These are phyloP conservation scores for Drosophila pectinifera DNA, from an alignment of 1,140 invertebrate species.

Conservation along the genomic window DNA sequence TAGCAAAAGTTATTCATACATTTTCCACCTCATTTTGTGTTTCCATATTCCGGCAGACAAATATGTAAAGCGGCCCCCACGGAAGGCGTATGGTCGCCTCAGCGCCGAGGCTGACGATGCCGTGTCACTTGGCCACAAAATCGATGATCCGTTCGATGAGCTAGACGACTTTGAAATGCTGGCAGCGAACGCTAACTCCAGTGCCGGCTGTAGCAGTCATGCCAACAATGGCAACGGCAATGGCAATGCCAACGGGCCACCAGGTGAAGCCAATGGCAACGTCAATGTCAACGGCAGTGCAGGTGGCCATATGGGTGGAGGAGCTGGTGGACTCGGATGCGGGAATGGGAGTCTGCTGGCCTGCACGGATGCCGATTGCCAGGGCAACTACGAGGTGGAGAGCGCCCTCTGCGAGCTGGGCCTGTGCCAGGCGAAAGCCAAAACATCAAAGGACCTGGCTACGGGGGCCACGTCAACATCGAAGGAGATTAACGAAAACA, in stretches of 20 bases:
- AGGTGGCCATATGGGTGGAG: slow-evolving; percentile 16
- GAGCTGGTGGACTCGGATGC: slow-evolving; percentile 14
- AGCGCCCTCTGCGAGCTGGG: slow-evolving; percentile 73
- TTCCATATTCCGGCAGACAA: slow-evolving; percentile 68
- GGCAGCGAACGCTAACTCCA: slow-evolving; percentile 58
- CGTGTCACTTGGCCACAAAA: slow-evolving; percentile 76
- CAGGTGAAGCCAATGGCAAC: slow-evolving; percentile 58
- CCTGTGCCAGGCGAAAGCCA: slow-evolving; percentile 70
- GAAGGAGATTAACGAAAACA: slow-evolving; percentile 82
- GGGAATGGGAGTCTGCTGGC: slow-evolving; percentile 45
- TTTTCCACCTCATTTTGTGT: slow-evolving; percentile 48
- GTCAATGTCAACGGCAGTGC: slow-evolving; percentile 52
- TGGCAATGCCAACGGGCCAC: slow-evolving; percentile 31
- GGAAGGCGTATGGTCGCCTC: slow-evolving; percentile 83
- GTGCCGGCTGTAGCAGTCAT: slow-evolving; percentile 34
- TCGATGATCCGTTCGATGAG: slow-evolving; percentile 84
- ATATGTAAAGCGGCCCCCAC: slow-evolving; percentile 81
- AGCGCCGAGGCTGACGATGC: slow-evolving; percentile 81
- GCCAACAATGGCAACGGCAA: slow-evolving; percentile 51
- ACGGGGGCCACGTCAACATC: slow-evolving; percentile 53
- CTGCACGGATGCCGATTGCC: slow-evolving; percentile 78
- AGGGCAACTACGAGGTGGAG: slow-evolving; percentile 80
- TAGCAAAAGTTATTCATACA: slow-evolving; percentile 52
- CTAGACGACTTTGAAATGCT: slow-evolving; percentile 84
- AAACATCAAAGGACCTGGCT: slow-evolving; percentile 76